Conservation (phyloP, 35 echinoderm and acorn worm genomes). For the Lytechinus variegatus region DNA sequence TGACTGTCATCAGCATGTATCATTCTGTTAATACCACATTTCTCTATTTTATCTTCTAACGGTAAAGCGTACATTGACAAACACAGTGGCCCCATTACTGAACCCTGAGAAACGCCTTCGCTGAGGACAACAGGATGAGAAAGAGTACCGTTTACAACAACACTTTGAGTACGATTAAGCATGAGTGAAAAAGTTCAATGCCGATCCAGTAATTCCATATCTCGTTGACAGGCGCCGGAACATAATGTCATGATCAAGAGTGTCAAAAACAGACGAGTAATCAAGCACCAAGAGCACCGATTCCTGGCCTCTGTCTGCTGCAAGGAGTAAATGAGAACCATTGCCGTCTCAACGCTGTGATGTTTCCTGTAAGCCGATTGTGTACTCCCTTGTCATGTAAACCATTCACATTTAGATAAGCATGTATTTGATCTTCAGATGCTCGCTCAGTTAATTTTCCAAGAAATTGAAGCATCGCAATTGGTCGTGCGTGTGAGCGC, state of each 20-base stretch:
- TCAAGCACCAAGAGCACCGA: constrained; percentile 61
- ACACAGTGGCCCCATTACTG: constrained; percentile 52
- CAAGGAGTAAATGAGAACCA: constrained; percentile 53
- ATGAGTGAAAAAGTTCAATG: constrained; percentile 53
- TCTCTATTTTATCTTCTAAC: constrained; percentile 43
- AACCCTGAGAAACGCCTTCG: constrained; percentile 45
- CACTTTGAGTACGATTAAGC: constrained; percentile 53
- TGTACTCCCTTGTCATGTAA: constrained; percentile 54
- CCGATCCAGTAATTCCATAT: constrained; percentile 48
- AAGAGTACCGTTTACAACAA: constrained; percentile 44
- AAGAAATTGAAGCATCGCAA: constrained; percentile 45
- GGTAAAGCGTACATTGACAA: constrained; percentile 44
- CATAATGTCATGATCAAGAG: constrained; percentile 58
- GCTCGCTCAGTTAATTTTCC: constrained; percentile 52
- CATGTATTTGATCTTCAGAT: constrained; percentile 24
- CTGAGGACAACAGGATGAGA: background rate
- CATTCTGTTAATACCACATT: constrained; percentile 38
- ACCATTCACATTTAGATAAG: constrained; percentile 31
- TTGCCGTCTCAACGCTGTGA: constrained; percentile 68
- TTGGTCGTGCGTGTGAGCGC: background rate
- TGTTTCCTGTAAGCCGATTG: constrained; percentile 64
- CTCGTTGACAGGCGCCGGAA: constrained; percentile 33
- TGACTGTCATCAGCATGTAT: constrained; percentile 60
- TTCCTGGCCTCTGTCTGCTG: constrained; percentile 57
- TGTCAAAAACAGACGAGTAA: constrained; percentile 69